A percentile compares a stretch with the other conserved stretches of the same genome.
These are phyloP conservation scores for Eriocheir sinensis DNA, from an alignment of 1,140 invertebrate species.

Conservation along the genomic window DNA sequence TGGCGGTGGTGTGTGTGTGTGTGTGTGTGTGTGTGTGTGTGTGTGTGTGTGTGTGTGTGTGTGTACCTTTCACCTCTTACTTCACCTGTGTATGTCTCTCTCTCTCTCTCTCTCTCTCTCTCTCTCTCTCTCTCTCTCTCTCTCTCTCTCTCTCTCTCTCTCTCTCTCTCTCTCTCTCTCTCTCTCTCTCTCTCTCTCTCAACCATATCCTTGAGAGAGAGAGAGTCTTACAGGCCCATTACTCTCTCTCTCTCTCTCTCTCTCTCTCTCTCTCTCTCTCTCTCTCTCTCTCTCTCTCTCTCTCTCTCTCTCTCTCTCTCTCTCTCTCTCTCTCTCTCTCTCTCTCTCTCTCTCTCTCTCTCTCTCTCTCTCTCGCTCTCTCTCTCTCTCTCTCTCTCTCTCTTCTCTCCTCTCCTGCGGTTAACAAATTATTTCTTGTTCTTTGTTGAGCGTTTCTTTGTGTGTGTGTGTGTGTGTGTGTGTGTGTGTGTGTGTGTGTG, in stretches of 20 bases:
- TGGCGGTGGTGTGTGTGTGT: neutral
- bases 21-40: neutral
- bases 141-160: neutral
- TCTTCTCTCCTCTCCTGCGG: neutral
- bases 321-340: neutral
- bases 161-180: neutral
- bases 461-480: no score
- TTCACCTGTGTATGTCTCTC: neutral
- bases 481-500: no score
- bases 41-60: no score
- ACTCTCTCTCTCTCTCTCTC: neutral
- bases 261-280: conserved; percentile 27
- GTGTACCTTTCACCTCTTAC: no score
- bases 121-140: neutral
- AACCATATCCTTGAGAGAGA: neutral
- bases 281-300: neutral
- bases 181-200: neutral
- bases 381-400: neutral
- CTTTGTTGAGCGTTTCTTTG: no score
- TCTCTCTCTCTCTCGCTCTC: neutral
- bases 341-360: conserved; percentile 20
- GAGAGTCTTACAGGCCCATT: neutral
- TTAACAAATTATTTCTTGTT: no score
- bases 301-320: neutral
- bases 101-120: neutral